A percentile compares a stretch with the other conserved stretches of the same genome.
phyloP scores from a whole-genome alignment of 2,797 vertebrate genomes.

The Eospalax fontanierii region DNA sequence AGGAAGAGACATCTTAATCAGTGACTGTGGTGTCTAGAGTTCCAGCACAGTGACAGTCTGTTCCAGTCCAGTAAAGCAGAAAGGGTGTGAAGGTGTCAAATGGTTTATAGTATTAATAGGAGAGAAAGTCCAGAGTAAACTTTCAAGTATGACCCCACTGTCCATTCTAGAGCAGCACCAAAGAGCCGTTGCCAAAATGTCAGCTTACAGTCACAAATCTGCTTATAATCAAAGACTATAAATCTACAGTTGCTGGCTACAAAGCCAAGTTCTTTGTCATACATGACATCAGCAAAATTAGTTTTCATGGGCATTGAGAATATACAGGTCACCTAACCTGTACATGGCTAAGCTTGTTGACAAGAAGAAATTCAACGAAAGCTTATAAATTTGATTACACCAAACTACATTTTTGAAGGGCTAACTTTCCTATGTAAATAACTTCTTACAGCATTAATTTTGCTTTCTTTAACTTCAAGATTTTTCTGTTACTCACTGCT shows the following conservation, averaged over 20 bases:
- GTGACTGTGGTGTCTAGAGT: background rate
- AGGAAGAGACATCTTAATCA: background rate
- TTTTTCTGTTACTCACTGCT: background rate
- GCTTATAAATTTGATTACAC: background rate
- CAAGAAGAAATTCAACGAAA: background rate
- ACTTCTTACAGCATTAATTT: background rate
- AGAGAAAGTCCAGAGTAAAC: background rate
- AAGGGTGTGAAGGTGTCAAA: background rate
- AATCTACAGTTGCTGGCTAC: background rate
- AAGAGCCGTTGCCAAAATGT: background rate
- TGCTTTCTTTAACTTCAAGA: background rate
- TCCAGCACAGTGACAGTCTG: background rate
- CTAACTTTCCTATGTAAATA: background rate
- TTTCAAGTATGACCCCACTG: background rate
- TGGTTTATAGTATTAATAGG: background rate
- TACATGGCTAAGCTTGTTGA: background rate
- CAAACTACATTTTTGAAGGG: background rate
- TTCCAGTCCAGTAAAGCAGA: background rate
- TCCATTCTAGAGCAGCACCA: background rate
- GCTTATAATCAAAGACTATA: background rate
- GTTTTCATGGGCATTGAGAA: background rate
- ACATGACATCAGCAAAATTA: background rate
- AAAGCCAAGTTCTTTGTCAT: slow-evolving; percentile 19
- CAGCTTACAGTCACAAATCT: background rate
- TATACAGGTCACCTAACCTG: background rate